Evolutionary conservation across 1,140 invertebrate genomes (phyloP).

Genomic region (Apis florea): DNA sequence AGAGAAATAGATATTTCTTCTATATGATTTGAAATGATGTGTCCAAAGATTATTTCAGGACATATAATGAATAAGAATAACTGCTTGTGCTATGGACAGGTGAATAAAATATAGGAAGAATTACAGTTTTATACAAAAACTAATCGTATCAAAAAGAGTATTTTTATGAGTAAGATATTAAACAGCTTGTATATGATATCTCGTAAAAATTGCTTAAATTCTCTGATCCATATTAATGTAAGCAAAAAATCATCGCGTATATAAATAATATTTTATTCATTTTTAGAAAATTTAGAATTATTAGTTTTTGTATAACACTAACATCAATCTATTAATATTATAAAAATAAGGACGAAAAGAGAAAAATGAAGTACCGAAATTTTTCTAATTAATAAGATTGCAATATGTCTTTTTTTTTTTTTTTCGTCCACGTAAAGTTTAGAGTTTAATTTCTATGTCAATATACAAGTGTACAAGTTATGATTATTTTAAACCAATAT

Average conservation of each 20-base stretch:
- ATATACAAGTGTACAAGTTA: constrained; percentile 48
- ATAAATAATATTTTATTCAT: constrained; percentile 17
- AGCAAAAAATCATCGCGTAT: constrained; percentile 23
- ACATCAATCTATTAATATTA: not conserved
- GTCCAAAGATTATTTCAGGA: constrained; percentile 7
- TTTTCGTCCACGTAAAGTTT: not conserved
- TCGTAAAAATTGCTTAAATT: constrained; percentile 9
- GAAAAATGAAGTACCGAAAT: constrained; percentile 19
- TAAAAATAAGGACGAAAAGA: constrained; percentile 22
- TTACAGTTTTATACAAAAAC: constrained; percentile 50
- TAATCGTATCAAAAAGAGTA: constrained; percentile 46
- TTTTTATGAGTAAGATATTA: constrained; percentile 16
- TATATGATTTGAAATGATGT: not conserved
- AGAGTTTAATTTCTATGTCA: constrained; percentile 40
- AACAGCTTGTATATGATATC: not conserved
- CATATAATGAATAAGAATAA: constrained; percentile 42
- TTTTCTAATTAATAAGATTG: constrained; percentile 13
- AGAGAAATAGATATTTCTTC: constrained; percentile 24
- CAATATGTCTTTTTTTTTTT: constrained; percentile 15
- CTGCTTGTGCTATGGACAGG: constrained; percentile 77
- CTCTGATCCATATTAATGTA: not conserved
- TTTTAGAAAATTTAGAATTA: constrained; percentile 5
- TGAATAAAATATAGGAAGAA: constrained; percentile 64
- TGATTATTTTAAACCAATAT: constrained; percentile 33
- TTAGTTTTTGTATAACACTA: constrained; percentile 43